These are phyloP conservation scores for Neoscelio sp. DNA, from an alignment of 2,888 invertebrate species.

Conservation along the genomic window DNA sequence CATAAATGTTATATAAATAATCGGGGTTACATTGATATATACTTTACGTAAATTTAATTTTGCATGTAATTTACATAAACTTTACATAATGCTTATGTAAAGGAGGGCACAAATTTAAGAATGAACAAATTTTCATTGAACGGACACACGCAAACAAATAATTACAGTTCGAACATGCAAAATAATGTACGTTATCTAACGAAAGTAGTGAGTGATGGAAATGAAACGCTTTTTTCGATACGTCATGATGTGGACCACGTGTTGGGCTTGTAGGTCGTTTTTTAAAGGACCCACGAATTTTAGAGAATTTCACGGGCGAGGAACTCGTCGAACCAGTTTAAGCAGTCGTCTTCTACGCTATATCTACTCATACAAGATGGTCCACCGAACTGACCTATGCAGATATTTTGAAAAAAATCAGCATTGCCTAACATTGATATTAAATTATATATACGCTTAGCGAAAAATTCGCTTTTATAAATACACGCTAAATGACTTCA, in stretches of 20 bases:
- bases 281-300: conserved; percentile 68
- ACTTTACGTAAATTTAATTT: too few species aligned
- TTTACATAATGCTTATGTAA: too few species aligned
- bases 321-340: conserved; percentile 67
- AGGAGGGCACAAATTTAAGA: too few species aligned
- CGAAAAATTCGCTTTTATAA: conserved; percentile 3
- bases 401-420: conserved; percentile 59
- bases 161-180: conserved; percentile 8
- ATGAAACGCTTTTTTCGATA: conserved; percentile 55
- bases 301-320: conserved; percentile 62
- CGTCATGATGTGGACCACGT: conserved; percentile 63
- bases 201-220: conserved; percentile 56
- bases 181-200: conserved; percentile 52
- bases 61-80: too few species aligned
- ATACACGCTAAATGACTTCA: conserved; percentile 1
- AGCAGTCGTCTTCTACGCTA: conserved; percentile 64
- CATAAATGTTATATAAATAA: too few species aligned
- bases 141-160: too few species aligned
- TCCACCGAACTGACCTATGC: conserved; percentile 68
- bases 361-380: conserved; percentile 65
- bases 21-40: too few species aligned
- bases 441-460: conserved; percentile 25
- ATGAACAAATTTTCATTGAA: too few species aligned
- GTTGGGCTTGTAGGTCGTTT: conserved; percentile 60
- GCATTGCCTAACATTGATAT: conserved; percentile 45